These are phyloP conservation scores for Urophycis tenuis DNA, from an alignment of 2,797 vertebrate genomes.

Conservation along the genomic window DNA sequence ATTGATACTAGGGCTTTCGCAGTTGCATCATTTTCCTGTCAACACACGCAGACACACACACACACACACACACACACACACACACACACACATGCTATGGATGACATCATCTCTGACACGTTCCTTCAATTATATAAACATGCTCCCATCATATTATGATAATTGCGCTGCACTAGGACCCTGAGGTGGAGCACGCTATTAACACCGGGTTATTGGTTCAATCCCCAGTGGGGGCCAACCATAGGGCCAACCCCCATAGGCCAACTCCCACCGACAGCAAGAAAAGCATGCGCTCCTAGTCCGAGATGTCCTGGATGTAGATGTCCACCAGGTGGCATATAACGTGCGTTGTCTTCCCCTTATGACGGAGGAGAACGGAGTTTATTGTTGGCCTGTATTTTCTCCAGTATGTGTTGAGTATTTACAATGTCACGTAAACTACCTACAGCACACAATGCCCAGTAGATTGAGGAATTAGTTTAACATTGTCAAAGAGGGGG, in stretches of 20 bases:
- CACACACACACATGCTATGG: background rate
- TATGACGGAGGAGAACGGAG: background rate
- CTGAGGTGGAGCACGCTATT: background rate
- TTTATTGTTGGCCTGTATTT: background rate
- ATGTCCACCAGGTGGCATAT: background rate
- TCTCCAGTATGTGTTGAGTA: background rate
- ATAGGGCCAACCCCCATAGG: too few relatives aligned
- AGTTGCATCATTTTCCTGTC: background rate
- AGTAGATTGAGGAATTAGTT: background rate
- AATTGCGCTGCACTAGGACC: background rate
- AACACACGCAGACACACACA: background rate
- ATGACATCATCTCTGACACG: background rate
- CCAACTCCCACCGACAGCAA: background rate
- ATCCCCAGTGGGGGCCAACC: background rate
- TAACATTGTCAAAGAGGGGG: background rate
- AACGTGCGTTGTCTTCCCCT: background rate
- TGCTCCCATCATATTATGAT: background rate
- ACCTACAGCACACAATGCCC: background rate
- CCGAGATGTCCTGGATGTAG: background rate
- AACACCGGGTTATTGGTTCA: background rate
- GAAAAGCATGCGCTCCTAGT: background rate
- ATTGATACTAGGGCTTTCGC: background rate
- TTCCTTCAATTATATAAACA: background rate
- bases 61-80: conserved; percentile 4
- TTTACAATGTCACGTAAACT: background rate